Percentiles rank a stretch among this genome's conserved stretches.
These are phyloP conservation scores for Anhinga rufa DNA, from an alignment of 2,113 vertebrate genomes.

Conservation along the genomic window DNA sequence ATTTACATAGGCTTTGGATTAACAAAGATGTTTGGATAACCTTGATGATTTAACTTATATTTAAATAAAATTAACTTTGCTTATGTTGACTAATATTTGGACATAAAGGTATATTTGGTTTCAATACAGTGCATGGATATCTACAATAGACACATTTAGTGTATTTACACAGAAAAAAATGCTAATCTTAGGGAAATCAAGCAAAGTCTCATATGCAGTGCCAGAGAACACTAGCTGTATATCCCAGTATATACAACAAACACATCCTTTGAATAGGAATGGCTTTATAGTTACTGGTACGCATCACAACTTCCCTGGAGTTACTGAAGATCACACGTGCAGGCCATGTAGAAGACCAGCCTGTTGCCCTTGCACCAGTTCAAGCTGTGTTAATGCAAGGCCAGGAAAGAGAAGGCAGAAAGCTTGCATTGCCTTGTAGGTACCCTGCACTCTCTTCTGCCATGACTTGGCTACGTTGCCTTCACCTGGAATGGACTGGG, in stretches of 20 bases:
- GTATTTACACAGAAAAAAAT: not conserved
- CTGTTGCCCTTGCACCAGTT: not conserved
- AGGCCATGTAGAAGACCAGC: not conserved
- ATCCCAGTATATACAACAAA: not conserved
- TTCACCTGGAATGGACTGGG: not conserved
- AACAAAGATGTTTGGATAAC: not conserved
- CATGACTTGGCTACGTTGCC: not conserved
- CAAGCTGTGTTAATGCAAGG: not conserved
- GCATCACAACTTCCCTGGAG: not conserved
- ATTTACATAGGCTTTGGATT: not conserved
- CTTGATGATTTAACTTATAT: not conserved
- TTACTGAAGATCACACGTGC: not conserved
- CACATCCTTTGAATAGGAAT: not conserved
- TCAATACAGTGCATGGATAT: not conserved
- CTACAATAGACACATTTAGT: not conserved
- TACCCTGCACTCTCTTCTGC: too few relatives aligned
- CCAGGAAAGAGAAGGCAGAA: not conserved
- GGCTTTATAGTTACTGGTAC: not conserved
- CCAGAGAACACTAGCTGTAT: not conserved
- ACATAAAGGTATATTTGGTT: not conserved
- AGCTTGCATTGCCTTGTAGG: not conserved
- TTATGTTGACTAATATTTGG: not conserved
- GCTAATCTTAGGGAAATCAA: not conserved
- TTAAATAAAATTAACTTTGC: not conserved
- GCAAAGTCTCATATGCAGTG: not conserved